Evolutionary conservation across 92 coral and sea anemone genomes (phyloP), one percentile per base, ranked within the genome.

Genomic region (Palythoa grandiflora): DNA sequence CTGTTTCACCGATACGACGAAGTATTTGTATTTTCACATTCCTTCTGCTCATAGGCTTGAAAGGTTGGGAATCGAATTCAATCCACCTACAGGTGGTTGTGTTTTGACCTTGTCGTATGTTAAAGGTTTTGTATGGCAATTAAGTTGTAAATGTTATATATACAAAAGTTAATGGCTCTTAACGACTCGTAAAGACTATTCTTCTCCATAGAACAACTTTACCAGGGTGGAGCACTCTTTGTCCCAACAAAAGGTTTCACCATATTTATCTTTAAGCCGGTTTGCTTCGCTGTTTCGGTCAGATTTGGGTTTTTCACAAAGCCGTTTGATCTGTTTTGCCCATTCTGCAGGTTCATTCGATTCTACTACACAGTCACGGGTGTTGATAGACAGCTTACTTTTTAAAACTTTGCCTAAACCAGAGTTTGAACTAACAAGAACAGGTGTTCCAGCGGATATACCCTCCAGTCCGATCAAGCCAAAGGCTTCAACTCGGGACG

Each of bases 391-490:
- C 73, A 68, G 39, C 37, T 68, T 5, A 3, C 19, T 21, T 28
- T 0, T 28, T 37, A 68, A 68, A 0, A 10, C 36, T 2, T 17
- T 68, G 11, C 73, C 73, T 11, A 68, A 68, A 28, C 73, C 73
- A 68, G 73, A 68, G 37, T 9, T 37, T 2, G 38, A 7, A 68
- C 73, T 68, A 9, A 68, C 73, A 10, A 68, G 73, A 28, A 68
- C 73, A 19, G 73, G 73, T 9, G 19, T 37, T 17, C 73, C 73
- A 20, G 73, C 73, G 6, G 73, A 68, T n/a, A 68, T n/a, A 12
- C 38, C 73, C 73, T 68, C 73, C 40, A 68, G 39, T 37, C 39
- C 73, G 73, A 68, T 68, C 3, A 68, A 21, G 21, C 73, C 73
- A 68, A 68, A 68, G 0, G 73, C 73, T 13, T 68, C 73, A n/a